Evolutionary conservation across 1,140 invertebrate species (phyloP).

Genomic region (Magallana gigas): DNA sequence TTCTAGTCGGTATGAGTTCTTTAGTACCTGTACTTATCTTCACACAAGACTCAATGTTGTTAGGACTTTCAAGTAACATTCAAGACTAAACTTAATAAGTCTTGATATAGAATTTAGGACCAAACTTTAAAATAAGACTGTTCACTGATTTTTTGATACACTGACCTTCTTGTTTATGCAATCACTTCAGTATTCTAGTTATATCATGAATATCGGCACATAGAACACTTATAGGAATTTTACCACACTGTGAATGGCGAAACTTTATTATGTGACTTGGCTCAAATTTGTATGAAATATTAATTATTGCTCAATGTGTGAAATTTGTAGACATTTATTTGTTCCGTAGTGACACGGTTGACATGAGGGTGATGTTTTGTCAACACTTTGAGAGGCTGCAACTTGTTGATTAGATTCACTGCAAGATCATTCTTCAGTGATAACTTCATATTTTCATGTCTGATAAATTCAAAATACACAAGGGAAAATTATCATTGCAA

Average conservation of each 20-base stretch:
- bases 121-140: no score
- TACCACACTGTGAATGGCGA: background rate
- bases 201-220: background rate
- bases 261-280: conserved; percentile 5
- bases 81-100: no score
- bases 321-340: conserved; percentile 15
- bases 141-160: background rate
- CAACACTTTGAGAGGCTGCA: background rate
- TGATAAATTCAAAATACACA: background rate
- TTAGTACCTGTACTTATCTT: no score
- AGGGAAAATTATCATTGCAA: background rate
- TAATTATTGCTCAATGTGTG: conserved; percentile 36
- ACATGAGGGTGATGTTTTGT: background rate
- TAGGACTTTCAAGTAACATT: no score
- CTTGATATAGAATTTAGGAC: no score
- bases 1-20: no score
- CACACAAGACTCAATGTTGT: no score
- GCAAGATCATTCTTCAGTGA: background rate
- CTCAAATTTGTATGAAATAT: conserved; percentile 29
- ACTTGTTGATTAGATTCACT: background rate
- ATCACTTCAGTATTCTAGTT: conserved; percentile 4
- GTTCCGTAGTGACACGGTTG: background rate
- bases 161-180: conserved; percentile 11
- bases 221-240: background rate
- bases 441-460: background rate